Evolutionary conservation across 2,113 vertebrate genomes (phyloP).

Genomic region (Zapornia atra): DNA sequence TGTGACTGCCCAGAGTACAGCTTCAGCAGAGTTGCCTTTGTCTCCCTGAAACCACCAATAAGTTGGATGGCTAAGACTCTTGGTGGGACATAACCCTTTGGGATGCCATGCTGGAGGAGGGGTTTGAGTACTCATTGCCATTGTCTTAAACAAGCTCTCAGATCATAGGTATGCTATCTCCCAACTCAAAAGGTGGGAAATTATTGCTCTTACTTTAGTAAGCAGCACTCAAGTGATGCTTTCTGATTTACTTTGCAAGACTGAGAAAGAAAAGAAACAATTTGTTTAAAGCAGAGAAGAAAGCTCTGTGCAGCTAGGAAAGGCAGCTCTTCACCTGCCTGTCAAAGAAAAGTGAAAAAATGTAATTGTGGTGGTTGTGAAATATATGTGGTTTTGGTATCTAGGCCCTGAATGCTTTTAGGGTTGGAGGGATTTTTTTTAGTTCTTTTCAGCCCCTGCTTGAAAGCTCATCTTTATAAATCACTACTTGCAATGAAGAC

Average conservation of each 20-base stretch:
- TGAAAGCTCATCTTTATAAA: background rate
- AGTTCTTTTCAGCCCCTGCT: background rate
- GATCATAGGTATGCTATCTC: background rate
- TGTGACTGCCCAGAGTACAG: accelerated
- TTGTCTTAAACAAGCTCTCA: background rate
- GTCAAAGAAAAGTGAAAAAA: background rate
- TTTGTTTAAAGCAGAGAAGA: background rate
- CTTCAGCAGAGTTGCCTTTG: background rate
- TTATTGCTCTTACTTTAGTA: background rate
- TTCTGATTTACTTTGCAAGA: background rate
- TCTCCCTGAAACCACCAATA: background rate
- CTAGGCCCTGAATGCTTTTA: background rate
- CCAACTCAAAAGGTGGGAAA: background rate
- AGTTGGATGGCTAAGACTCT: background rate
- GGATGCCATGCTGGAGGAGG: background rate
- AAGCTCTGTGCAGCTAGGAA: background rate
- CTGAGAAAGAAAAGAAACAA: background rate
- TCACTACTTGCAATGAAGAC: background rate
- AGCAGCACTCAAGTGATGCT: accelerated
- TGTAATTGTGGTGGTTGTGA: background rate
- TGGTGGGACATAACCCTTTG: accelerated
- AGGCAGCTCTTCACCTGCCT: background rate
- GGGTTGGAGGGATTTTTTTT: accelerated
- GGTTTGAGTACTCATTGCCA: accelerated
- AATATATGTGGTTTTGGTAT: background rate